Percentiles rank a stretch among this genome's conserved stretches.
These are phyloP conservation scores for Neosalanx taihuensis DNA, from an alignment of 2,797 vertebrate genomes.

Conservation along the genomic window DNA sequence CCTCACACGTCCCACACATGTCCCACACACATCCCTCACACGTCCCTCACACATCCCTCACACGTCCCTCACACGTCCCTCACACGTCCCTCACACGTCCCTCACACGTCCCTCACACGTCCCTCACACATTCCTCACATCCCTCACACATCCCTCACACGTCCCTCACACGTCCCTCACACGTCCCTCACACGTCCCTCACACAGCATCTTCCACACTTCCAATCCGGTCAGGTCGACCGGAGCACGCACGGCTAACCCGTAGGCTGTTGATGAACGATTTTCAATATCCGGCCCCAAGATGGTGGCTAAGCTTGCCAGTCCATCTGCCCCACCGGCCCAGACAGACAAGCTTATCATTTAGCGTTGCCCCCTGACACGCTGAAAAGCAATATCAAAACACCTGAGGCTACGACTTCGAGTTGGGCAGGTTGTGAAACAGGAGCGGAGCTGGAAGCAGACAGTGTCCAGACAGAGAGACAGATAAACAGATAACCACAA, in stretches of 20 bases:
- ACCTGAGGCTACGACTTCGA: slow-evolving; percentile 43
- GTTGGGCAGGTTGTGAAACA: slow-evolving; percentile 45
- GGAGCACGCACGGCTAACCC: slow-evolving; percentile 31
- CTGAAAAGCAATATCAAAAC: slow-evolving; percentile 56
- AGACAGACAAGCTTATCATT: slow-evolving; percentile 57
- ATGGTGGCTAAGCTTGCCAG: slow-evolving; percentile 21
- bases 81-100: too few relatives aligned
- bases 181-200: too few relatives aligned
- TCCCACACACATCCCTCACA: too few relatives aligned
- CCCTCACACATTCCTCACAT: too few relatives aligned
- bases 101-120: too few relatives aligned
- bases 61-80: too few relatives aligned
- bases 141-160: too few relatives aligned
- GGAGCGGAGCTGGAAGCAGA: not conserved
- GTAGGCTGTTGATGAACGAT: slow-evolving; percentile 47
- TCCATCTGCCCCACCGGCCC: slow-evolving; percentile 24
- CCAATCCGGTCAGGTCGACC: not conserved
- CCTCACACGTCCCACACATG: too few relatives aligned
- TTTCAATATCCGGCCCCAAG: slow-evolving; percentile 52
- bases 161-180: too few relatives aligned
- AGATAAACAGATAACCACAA: not conserved
- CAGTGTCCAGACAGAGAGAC: not conserved
- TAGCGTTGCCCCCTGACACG: slow-evolving; percentile 23
- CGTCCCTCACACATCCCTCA: too few relatives aligned
- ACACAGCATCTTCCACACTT: too few relatives aligned